phyloP scores from a whole-genome alignment of 2,888 invertebrate genomes.

The Drosophila incognita region DNA sequence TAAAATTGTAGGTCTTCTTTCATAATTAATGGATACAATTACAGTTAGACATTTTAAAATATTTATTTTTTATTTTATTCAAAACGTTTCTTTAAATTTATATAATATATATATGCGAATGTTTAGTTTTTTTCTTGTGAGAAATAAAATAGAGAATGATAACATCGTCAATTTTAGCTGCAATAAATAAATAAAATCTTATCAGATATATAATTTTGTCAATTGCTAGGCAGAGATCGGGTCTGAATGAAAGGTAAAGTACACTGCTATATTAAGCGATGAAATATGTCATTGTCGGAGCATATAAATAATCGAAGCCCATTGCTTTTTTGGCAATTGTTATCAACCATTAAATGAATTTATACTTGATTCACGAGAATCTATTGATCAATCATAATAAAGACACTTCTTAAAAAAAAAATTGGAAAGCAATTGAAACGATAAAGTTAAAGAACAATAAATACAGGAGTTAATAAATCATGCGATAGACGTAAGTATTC shows the following conservation, averaged over 20 bases:
- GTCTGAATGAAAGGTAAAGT: neutral
- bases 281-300: neutral
- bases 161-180: neutral
- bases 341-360: neutral
- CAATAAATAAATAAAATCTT: conserved; percentile 30
- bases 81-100: neutral
- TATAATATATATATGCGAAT: neutral
- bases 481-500: neutral
- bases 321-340: neutral
- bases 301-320: neutral
- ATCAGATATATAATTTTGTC: conserved; percentile 13
- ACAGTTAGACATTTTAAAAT: neutral
- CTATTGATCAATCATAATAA: neutral
- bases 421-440: no score
- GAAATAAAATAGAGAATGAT: neutral
- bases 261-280: neutral
- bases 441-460: neutral
- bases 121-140: neutral
- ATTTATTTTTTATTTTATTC: neutral
- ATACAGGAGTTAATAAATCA: neutral
- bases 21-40: neutral
- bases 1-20: no score
- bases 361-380: conserved; percentile 1
- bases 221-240: conserved; percentile 16
- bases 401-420: neutral